These are phyloP conservation scores for Dinocampus coccinellae DNA, from an alignment of 2,888 invertebrate species.

Conservation along the genomic window DNA sequence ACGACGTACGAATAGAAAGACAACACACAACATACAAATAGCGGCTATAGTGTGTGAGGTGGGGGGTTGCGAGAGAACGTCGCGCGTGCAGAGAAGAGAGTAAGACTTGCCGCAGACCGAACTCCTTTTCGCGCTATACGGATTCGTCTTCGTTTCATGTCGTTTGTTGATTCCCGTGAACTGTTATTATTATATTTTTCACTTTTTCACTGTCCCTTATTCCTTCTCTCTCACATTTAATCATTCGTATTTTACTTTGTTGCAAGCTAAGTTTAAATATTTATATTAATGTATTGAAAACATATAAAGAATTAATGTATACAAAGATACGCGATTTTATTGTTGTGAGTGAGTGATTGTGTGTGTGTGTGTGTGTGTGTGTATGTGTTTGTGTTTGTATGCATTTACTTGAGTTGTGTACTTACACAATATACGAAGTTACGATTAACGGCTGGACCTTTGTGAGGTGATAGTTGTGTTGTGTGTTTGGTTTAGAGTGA, in stretches of 20 bases:
- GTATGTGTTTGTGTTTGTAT: too few species aligned
- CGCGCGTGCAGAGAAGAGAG: conserved; percentile 39
- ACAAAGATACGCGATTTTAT: neutral
- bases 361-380: too few species aligned
- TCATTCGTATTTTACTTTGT: too few species aligned
- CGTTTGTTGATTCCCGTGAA: neutral
- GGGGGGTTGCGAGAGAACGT: conserved; percentile 28
- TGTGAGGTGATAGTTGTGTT: neutral
- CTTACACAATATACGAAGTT: neutral
- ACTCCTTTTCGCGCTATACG: conserved; percentile 32
- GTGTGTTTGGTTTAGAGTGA: conserved; percentile 18
- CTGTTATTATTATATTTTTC: neutral
- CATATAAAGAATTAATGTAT: neutral
- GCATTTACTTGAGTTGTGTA: neutral
- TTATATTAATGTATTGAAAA: neutral
- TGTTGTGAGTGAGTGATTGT: too few species aligned
- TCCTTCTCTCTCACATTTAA: too few species aligned
- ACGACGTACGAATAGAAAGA: conserved; percentile 12
- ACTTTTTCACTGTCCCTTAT: too few species aligned
- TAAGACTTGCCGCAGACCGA: conserved; percentile 35
- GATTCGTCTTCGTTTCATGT: conserved; percentile 14
- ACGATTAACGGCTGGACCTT: conserved; percentile 16
- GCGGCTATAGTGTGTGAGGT: conserved; percentile 9
- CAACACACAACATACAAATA: conserved; percentile 2
- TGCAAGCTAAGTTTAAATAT: too few species aligned